A percentile compares a stretch with the other conserved stretches of the same genome.
phyloP scores from a whole-genome alignment of 2,888 invertebrate species.

The Orthosia gracilis region DNA sequence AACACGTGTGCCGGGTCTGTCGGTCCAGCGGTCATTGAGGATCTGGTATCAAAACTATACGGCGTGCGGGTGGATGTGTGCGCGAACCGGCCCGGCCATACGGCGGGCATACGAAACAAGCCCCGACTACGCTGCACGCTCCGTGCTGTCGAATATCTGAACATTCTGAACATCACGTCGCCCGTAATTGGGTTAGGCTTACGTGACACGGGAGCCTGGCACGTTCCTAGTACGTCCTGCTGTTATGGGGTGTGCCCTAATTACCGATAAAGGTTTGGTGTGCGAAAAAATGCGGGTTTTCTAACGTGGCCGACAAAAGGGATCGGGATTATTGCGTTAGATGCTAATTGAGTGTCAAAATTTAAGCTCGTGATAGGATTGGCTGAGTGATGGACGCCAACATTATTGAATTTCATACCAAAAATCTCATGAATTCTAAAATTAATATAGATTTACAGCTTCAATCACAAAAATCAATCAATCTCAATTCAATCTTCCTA shows the following conservation, averaged over 20 bases:
- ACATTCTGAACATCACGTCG: constrained; percentile 87
- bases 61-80: constrained; percentile 84
- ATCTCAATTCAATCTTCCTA: too few relatives aligned
- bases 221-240: constrained; percentile 78
- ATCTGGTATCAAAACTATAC: constrained; percentile 87
- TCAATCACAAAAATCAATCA: not conserved
- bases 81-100: constrained; percentile 87
- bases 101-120: constrained; percentile 88
- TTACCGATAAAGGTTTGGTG: constrained; percentile 80
- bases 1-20: constrained; percentile 92
- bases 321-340: constrained; percentile 24
- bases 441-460: not conserved
- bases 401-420: not conserved
- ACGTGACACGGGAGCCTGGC: constrained; percentile 85
- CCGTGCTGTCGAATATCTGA: constrained; percentile 84
- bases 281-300: constrained; percentile 57
- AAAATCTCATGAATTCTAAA: not conserved
- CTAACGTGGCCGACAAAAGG: constrained; percentile 25
- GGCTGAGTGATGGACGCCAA: not conserved
- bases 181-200: constrained; percentile 89
- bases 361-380: not conserved
- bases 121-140: constrained; percentile 71
- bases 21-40: constrained; percentile 93
- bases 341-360: constrained; percentile 6
- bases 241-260: constrained; percentile 86